phyloP scores from a whole-genome alignment of 2,888 invertebrate species.

The Lottia gigantea region DNA sequence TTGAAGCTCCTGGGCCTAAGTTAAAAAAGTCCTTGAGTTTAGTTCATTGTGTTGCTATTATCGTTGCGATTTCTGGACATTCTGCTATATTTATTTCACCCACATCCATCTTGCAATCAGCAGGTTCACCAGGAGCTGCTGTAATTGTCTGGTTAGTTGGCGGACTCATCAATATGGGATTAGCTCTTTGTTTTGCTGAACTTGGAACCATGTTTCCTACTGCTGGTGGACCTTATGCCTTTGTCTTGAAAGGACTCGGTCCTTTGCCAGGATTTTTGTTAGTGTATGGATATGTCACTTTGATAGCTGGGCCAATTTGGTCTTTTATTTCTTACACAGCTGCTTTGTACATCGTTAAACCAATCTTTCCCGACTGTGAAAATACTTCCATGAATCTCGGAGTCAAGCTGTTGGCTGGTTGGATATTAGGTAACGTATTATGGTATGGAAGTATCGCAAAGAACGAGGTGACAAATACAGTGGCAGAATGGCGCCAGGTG shows the following conservation, averaged over 20 bases:
- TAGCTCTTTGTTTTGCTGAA: constrained; percentile 81
- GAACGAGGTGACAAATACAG: no score
- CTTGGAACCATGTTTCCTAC: constrained; percentile 82
- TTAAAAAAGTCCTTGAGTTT: constrained; percentile 56
- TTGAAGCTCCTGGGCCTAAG: constrained; percentile 7
- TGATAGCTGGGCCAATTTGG: constrained; percentile 66
- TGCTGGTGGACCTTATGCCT: constrained; percentile 85
- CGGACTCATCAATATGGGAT: constrained; percentile 77
- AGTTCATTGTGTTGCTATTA: constrained; percentile 49
- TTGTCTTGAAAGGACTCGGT: constrained; percentile 65
- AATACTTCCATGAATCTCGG: constrained; percentile 40
- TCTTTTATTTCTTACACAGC: constrained; percentile 70
- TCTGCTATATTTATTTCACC: constrained; percentile 91
- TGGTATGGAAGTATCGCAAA: no score
- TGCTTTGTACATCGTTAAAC: constrained; percentile 58
- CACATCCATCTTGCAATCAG: constrained; percentile 85
- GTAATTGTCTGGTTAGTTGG: constrained; percentile 95
- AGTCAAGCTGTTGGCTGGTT: constrained; percentile 49
- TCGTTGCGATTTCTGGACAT: constrained; percentile 59
- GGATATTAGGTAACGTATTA: constrained; percentile 53
- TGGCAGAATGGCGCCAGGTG: no score
- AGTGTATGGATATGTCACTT: constrained; percentile 70
- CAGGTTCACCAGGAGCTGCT: constrained; percentile 93
- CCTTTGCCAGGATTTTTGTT: constrained; percentile 72
- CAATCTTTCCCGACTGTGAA: constrained; percentile 51